Evolutionary conservation across 1,140 invertebrate genomes (phyloP).

Genomic region (Rhynchophorus ferrugineus): DNA sequence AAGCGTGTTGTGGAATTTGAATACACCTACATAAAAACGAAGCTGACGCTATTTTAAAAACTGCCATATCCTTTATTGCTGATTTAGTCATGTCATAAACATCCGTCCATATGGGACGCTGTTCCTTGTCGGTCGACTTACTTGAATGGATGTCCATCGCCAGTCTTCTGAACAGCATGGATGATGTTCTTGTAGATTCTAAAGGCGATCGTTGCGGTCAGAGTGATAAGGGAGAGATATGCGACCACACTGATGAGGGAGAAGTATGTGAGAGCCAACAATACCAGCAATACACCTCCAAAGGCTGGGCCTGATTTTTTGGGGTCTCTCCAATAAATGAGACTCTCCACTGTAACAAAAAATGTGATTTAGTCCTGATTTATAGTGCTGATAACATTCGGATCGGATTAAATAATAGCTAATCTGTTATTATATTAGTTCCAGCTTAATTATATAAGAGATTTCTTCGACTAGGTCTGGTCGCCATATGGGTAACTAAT

Average conservation of each 20-base stretch:
- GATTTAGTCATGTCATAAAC: no score
- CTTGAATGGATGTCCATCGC: constrained; percentile 95
- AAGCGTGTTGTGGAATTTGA: no score
- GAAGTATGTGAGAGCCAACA: constrained; percentile 88
- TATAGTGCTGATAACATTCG: no score
- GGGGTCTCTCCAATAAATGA: constrained; percentile 95
- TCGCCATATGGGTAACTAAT: background rate
- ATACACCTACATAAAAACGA: no score
- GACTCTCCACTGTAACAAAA: constrained; percentile 54
- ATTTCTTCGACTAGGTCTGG: no score
- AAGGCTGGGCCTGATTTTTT: constrained; percentile 90
- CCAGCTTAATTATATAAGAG: no score
- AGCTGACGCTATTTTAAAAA: no score
- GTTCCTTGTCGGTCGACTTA: constrained; percentile 8
- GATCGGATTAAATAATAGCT: no score
- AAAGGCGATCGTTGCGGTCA: constrained; percentile 81
- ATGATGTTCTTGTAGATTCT: constrained; percentile 93
- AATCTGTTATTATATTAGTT: no score
- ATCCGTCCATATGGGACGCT: no score
- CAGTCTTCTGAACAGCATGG: constrained; percentile 93
- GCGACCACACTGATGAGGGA: constrained; percentile 93
- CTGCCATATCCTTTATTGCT: no score
- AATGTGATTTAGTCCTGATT: no score
- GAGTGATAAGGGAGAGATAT: constrained; percentile 76
- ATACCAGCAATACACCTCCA: constrained; percentile 73